These are phyloP conservation scores for Upupa epops DNA, from an alignment of 2,113 vertebrate genomes.

Conservation along the genomic window DNA sequence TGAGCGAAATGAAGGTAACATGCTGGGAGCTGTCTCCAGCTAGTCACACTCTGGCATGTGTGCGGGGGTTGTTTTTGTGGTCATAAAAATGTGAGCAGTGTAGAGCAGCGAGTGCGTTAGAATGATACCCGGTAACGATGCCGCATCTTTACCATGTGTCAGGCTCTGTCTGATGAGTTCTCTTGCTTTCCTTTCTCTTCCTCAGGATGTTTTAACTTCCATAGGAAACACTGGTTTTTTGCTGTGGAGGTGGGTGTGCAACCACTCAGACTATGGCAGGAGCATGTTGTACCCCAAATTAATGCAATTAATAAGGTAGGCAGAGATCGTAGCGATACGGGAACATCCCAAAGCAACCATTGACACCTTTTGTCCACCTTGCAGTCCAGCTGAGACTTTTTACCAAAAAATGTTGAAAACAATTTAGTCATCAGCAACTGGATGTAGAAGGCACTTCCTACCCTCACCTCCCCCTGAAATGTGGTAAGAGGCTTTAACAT, in stretches of 20 bases:
- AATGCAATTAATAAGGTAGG: constrained; percentile 17
- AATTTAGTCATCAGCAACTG: constrained; percentile 18
- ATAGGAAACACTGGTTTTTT: constrained; percentile 42
- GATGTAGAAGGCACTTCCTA: background rate
- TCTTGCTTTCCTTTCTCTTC: constrained; percentile 51
- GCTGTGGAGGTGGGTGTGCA: background rate
- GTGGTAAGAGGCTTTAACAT: background rate
- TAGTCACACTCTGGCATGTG: constrained; percentile 61
- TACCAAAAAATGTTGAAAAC: background rate
- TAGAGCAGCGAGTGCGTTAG: constrained; percentile 56
- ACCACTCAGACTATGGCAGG: background rate
- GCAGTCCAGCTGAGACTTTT: background rate
- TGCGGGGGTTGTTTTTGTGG: constrained; percentile 63
- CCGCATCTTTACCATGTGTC: constrained; percentile 60
- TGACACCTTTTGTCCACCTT: background rate
- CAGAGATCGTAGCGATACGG: background rate
- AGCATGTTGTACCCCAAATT: background rate
- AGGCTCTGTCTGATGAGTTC: constrained; percentile 55
- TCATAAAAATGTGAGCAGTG: constrained; percentile 64
- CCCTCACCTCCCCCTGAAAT: background rate
- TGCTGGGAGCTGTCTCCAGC: constrained; percentile 62
- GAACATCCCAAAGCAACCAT: background rate
- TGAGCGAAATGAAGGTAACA: constrained; percentile 60
- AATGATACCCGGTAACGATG: constrained; percentile 71
- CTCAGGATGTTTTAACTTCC: constrained; percentile 52